Conservation (phyloP, 1,140 invertebrate species). For the Procambarus virginalis region DNA sequence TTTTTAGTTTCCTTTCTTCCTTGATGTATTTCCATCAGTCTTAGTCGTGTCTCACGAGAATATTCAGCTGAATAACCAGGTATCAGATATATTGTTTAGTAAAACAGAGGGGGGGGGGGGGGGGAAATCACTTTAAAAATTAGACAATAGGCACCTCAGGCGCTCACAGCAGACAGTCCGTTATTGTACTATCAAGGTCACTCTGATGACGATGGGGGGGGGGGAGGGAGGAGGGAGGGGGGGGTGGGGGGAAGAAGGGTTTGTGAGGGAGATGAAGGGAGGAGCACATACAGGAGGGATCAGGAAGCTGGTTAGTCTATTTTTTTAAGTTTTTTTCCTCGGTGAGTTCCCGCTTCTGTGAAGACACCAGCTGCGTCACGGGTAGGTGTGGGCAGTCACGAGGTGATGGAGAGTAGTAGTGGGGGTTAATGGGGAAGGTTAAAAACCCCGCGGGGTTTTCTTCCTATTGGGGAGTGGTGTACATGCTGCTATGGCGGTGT, state of each 20-base stretch:
- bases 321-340: not conserved
- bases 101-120: not conserved
- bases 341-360: not conserved
- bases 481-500: too few relatives aligned
- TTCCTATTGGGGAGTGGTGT: too few relatives aligned
- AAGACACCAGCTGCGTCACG: too few relatives aligned
- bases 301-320: not conserved
- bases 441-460: too few relatives aligned
- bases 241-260: not conserved
- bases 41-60: not conserved
- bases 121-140: too few relatives aligned
- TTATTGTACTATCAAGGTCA: constrained; percentile 5
- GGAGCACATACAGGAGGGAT: not conserved
- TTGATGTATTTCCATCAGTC: too few relatives aligned
- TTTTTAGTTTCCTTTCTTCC: not conserved
- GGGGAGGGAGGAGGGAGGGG: not conserved
- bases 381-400: too few relatives aligned
- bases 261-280: not conserved
- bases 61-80: not conserved
- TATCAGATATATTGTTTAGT: not conserved
- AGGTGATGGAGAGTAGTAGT: too few relatives aligned
- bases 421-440: too few relatives aligned
- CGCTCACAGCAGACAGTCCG: not conserved
- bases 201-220: not conserved
- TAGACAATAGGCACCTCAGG: too few relatives aligned